Percentiles rank a stretch among this genome's conserved stretches.
phyloP scores from a whole-genome alignment of 2,797 vertebrate genomes.

The Podarcis siculus region DNA sequence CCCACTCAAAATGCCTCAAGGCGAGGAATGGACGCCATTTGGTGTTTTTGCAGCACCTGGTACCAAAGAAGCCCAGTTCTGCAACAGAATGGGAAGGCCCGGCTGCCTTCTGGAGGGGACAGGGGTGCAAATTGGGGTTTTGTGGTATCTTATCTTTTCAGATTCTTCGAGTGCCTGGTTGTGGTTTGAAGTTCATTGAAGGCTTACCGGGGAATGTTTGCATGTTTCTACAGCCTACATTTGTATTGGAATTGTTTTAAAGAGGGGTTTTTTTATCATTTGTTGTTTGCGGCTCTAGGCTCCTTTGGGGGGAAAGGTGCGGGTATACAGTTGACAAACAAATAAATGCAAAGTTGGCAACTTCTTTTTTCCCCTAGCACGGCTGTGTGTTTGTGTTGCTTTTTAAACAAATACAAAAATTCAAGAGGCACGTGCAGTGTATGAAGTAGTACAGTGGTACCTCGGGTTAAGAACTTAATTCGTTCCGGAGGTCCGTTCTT shows the following conservation, averaged over 20 bases:
- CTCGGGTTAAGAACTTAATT: too few relatives aligned
- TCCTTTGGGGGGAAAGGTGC: too few relatives aligned
- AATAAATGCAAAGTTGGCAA: too few relatives aligned
- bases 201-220: neutral
- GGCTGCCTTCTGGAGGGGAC: neutral
- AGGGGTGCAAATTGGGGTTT: neutral
- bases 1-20: constrained; percentile 29
- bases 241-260: too few relatives aligned
- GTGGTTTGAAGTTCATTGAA: neutral
- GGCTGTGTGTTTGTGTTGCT: neutral
- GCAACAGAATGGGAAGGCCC: neutral
- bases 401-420: neutral
- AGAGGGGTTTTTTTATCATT: too few relatives aligned
- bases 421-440: neutral
- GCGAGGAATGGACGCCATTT: neutral
- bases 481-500: too few relatives aligned
- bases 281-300: too few relatives aligned
- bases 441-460: neutral
- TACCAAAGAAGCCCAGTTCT: neutral
- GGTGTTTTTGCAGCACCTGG: constrained; percentile 14
- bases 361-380: neutral
- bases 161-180: neutral
- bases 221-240: too few relatives aligned
- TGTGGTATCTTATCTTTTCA: neutral
- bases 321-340: too few relatives aligned